Evolutionary conservation across 1,140 invertebrate species (phyloP).

Genomic region (Muscidifurax raptorellus): DNA sequence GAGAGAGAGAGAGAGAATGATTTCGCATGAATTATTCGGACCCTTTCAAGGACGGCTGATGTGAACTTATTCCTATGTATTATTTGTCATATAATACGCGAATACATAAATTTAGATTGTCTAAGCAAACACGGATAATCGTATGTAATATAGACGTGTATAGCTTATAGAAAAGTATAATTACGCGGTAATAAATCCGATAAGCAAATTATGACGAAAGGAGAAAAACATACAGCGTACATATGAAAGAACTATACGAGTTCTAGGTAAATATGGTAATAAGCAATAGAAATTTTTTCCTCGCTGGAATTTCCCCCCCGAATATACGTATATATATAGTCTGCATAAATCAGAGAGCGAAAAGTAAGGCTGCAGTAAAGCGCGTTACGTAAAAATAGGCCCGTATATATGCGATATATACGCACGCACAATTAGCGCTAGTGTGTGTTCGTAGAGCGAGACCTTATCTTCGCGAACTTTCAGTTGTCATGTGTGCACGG

Average conservation of each 20-base stretch:
- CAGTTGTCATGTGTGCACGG: conserved; percentile 20
- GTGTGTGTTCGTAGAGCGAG: not conserved
- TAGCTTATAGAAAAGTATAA: not conserved
- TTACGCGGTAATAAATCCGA: not conserved
- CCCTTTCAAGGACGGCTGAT: not conserved
- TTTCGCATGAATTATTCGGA: too few species aligned
- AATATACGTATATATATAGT: too few species aligned
- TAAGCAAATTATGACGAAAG: not conserved
- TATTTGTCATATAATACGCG: not conserved
- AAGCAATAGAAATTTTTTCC: not conserved
- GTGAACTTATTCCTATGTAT: not conserved
- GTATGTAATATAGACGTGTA: not conserved
- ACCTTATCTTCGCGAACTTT: conserved; percentile 47
- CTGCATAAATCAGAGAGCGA: not conserved
- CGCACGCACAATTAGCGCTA: conserved; percentile 2
- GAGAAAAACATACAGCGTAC: not conserved
- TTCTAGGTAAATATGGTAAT: not conserved
- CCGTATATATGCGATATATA: too few species aligned
- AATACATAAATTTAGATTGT: not conserved
- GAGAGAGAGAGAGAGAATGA: not conserved
- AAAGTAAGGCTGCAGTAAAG: conserved; percentile 49
- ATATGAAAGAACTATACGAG: not conserved
- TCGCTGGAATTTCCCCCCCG: not conserved
- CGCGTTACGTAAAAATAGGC: conserved; percentile 5
- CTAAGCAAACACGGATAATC: not conserved